Evolutionary conservation across 2,888 invertebrate species (phyloP), one percentile per base, ranked within the genome.

Genomic region (Drosophila hawaiiensis): DNA sequence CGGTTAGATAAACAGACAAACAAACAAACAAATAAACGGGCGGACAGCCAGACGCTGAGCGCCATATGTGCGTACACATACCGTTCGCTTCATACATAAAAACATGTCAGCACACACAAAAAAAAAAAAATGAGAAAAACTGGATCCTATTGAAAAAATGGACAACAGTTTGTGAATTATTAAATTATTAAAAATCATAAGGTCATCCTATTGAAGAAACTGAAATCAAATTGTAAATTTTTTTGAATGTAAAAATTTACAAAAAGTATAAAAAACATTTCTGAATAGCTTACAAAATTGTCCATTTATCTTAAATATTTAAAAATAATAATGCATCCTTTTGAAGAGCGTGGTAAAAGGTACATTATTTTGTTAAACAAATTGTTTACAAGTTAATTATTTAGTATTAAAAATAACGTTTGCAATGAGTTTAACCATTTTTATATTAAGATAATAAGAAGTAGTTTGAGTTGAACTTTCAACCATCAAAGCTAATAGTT

Each of bases 21-120:
- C 60, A 54, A 54, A 62, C 63, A 61, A 52, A 69, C 63, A 62
- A 52, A 73, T 66, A 72, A 60, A 65, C 88, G 69, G 68, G 56
- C 74, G 47, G 63, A 74, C 31, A 28, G 41, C 52, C 61, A 71
- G 56, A 64, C 56, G 70, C 65, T 59, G 78, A 78, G 79, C 79
- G 77, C 87, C 87, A 86, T 86, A 86, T 89, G 87, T 82, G 73
- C 72, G 70, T 80, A 73, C 55, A 72, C 71, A 71, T 14, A 56
- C 37, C 77, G 70, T 66, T 66, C 60, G 54, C 66, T 39, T 63
- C 60, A 62, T 60, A 56, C 65, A 76, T 78, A 73, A 67, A 78
- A 53, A 50, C 55, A 68, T 72, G 55, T 62, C 16, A 55, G 37
- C 19, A 56, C 55, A 37, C 55, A 10, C 5, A 16, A 14, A 1